These are phyloP conservation scores for Lethenteron reissneri DNA, from an alignment of 2,113 vertebrate species.

Conservation along the genomic window DNA sequence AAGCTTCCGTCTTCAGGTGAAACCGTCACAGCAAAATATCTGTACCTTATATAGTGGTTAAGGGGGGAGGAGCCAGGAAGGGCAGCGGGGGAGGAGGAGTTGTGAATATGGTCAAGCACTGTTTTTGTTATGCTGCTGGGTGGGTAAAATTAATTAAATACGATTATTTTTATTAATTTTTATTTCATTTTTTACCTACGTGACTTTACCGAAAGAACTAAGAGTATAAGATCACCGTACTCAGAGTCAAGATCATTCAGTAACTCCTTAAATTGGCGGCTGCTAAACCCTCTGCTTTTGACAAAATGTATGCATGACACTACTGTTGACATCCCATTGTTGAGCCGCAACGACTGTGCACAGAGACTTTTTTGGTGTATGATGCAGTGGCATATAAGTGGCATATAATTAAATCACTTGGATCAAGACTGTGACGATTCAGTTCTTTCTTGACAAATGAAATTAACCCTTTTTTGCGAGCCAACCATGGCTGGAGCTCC, in stretches of 20 bases:
- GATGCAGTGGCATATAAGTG: slow-evolving; percentile 13
- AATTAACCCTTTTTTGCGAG: slow-evolving; percentile 9
- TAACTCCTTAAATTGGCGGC: slow-evolving; percentile 9
- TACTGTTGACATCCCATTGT: slow-evolving; percentile 11
- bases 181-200: no score
- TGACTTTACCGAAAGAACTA: no score
- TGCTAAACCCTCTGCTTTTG: slow-evolving; percentile 12
- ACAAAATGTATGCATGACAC: slow-evolving; percentile 10
- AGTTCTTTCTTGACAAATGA: slow-evolving; percentile 14
- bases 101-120: no score
- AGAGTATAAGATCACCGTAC: no score
- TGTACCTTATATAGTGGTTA: no score
- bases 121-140: no score
- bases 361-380: slow-evolving; percentile 14
- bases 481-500: slow-evolving; percentile 5
- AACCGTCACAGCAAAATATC: no score
- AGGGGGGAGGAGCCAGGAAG: no score
- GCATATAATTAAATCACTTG: slow-evolving; percentile 13
- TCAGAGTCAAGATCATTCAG: slow-evolving; percentile 8
- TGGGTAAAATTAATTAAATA: no score
- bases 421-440: slow-evolving; percentile 9
- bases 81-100: no score
- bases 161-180: no score
- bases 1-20: no score
- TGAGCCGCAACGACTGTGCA: slow-evolving; percentile 11